Evolutionary conservation across 1,140 invertebrate species (phyloP), one percentile per base, ranked within the genome.

Genomic region (Potamilus streckersoni): DNA sequence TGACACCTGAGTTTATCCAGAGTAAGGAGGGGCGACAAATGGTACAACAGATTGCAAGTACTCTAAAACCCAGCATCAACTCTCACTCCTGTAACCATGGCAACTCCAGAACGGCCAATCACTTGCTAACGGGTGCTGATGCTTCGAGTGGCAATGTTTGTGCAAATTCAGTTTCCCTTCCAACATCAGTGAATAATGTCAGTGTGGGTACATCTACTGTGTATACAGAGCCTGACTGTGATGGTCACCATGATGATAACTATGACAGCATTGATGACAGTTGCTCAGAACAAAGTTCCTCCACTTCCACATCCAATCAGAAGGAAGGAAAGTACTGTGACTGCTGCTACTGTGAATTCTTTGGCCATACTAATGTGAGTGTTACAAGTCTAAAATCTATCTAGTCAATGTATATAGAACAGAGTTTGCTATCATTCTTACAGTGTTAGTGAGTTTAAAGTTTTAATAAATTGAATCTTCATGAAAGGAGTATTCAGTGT

Each of bases 301-400:
- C 89, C 64, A 90, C 89, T 0, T 90, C 90, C 14, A 90, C 88
- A 31, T 88, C 87, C 83, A 90, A 87, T 85, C 90, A 88, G 83
- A 90, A 92, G 68, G 93, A 93, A 79, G 90, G 91, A 15, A 91
- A 92, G 83, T 93, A 94, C 81, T 94, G 93, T 87, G 93, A 93
- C 84, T 94, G 93, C 88, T 94, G 93, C 86, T 94, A 94, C 84
- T 94, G 93, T 86, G 93, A 94, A 89, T 93, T 94, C 71, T 94
- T 94, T 88, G 93, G 93, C 5, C 93, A 93, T 87, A 93, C 92
- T 60, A 91, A 92, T 86, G 93, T 93, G 86, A 92, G 91, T 90
- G 20, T 15, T 62, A 38, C 27, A 12, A 55, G 27, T 20, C 14
- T 58, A 16, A 0, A 8, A 49, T 8, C 0, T 49, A 49, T 49